Conservation (phyloP, 2,888 invertebrate genomes). For the Melieria picta region DNA sequence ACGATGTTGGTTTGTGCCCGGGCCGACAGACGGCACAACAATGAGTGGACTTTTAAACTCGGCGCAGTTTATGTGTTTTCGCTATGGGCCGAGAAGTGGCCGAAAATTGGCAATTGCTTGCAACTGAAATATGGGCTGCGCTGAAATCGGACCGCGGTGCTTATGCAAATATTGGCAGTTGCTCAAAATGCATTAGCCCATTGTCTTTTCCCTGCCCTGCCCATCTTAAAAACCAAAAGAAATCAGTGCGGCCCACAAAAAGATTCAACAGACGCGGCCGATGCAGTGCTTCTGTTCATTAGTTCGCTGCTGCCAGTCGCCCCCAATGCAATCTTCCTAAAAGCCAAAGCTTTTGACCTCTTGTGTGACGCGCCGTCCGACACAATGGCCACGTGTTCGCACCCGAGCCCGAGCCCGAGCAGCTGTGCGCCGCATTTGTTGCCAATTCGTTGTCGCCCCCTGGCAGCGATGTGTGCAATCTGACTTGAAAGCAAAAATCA, state of each 20-base stretch:
- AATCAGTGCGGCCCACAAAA: not conserved
- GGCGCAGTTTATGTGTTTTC: too few relatives aligned
- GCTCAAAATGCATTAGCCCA: too few relatives aligned
- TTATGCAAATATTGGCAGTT: too few relatives aligned
- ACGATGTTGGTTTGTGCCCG: not conserved
- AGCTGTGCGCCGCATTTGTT: not conserved
- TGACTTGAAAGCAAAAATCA: conserved; percentile 60
- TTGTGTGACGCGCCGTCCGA: not conserved
- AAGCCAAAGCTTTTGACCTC: conserved; percentile 32
- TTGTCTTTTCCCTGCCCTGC: too few relatives aligned
- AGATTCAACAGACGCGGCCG: not conserved
- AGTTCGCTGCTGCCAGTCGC: not conserved
- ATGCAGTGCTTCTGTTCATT: not conserved
- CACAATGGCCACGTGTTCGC: conserved; percentile 32
- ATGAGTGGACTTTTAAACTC: too few relatives aligned
- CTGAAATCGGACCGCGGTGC: too few relatives aligned
- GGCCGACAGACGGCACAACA: not conserved
- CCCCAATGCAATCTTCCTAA: conserved; percentile 22
- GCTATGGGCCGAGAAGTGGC: too few relatives aligned
- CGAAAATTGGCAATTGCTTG: too few relatives aligned
- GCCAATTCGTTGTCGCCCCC: not conserved
- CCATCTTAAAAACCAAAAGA: too few relatives aligned
- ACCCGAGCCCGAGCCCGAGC: not conserved
- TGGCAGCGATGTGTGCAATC: conserved; percentile 4
- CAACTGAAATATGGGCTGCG: too few relatives aligned